phyloP scores from a whole-genome alignment of 2,888 invertebrate genomes.

The Parnassius glacialis region DNA sequence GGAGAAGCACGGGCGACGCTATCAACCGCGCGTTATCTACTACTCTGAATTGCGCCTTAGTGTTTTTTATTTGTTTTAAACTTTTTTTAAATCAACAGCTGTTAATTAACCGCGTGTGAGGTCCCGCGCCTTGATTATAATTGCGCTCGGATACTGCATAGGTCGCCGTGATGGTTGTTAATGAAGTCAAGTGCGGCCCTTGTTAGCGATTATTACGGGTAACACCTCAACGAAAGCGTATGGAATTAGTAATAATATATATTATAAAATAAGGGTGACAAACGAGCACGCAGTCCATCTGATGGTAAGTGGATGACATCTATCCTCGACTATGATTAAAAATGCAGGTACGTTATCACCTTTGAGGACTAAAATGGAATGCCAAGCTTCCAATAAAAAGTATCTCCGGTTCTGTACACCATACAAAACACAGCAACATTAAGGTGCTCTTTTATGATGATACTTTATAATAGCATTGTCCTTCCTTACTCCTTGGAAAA shows the following conservation, averaged over 20 bases:
- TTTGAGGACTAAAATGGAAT: too few relatives aligned
- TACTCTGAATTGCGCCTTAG: conserved; percentile 29
- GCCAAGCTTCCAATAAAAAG: too few relatives aligned
- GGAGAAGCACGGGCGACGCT: conserved; percentile 22
- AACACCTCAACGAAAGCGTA: conserved; percentile 1
- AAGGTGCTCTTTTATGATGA: too few relatives aligned
- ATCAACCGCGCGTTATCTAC: conserved; percentile 32
- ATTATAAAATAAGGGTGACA: too few relatives aligned
- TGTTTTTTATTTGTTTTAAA: conserved; percentile 27
- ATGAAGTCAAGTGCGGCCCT: conserved; percentile 22
- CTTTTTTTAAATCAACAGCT: conserved; percentile 39
- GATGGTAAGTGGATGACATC: too few relatives aligned
- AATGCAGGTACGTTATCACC: too few relatives aligned
- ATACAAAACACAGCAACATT: too few relatives aligned
- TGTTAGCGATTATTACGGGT: conserved; percentile 3
- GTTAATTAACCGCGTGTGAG: conserved; percentile 49
- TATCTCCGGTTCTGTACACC: too few relatives aligned
- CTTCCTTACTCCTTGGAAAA: too few relatives aligned
- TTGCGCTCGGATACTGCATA: conserved; percentile 37
- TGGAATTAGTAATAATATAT: background rate
- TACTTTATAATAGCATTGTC: too few relatives aligned
- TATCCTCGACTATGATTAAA: too few relatives aligned
- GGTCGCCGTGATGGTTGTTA: conserved; percentile 31
- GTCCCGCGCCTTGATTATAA: conserved; percentile 46
- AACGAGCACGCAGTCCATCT: too few relatives aligned